Base-by-base conservation (phyloP, 2,113 vertebrate genomes). In the Esox niger region DNA sequence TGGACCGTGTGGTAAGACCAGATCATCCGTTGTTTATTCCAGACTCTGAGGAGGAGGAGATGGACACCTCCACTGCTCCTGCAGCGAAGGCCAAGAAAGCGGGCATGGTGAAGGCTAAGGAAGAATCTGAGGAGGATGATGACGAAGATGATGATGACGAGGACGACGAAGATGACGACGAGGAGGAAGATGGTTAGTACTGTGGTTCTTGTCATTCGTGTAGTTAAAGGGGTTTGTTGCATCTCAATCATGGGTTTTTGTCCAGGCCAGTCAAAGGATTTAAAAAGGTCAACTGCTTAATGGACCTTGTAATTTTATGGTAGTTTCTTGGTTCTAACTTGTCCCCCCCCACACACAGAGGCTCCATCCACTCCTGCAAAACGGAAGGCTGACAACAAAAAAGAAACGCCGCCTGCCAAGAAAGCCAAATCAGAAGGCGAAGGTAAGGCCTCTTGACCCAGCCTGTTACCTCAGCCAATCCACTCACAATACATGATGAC, bases 31-130 rank as follows among this genome's bases (percentile, higher is more conserved):
- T 76, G 3, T 43, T n/a, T 0, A 57, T 89, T 74, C 52, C 58
- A 97, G 94, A 95, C 1, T 97, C 95, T 11, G 97, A 97, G 52
- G 91, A 97, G 33, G 95, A 95, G 77, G 95, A 95, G 77, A 97
- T 98, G 96, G 96, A 97, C 57, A 92, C 87, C 0, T 72, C 93
- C 3, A 92, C 92, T 13, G 86, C 87, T 25, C 83, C 86, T 13
- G 90, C 81, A 35, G 64, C 88, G 5, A 94, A 92, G 21, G 91
- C 91, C 31, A 98, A 97, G 82, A 98, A 97, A 76, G 76, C 92
- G 7, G 87, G 91, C 56, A 88, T 90, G 88, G 93, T 94, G 31
- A 94, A 92, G 60, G 88, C 87, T 10, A 94, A 95, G 11, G 94
- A 93, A 0, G 94, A 94, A 0, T 93, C 92, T 0, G 92, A 93